A percentile compares a stretch with the other conserved stretches of the same genome.
Conservation (phyloP, 2,888 invertebrate genomes). For the Trissoscelio sp. region DNA sequence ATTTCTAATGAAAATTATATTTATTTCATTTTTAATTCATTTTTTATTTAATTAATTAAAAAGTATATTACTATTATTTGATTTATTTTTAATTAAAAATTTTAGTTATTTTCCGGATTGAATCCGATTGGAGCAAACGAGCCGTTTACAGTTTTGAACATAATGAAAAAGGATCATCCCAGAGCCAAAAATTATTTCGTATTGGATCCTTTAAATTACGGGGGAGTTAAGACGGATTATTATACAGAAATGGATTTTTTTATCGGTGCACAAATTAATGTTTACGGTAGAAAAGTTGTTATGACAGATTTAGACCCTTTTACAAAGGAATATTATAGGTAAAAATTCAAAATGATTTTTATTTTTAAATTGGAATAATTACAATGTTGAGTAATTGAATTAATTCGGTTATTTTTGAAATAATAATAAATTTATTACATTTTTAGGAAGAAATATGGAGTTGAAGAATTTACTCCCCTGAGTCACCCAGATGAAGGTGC, state of each 20-base stretch:
- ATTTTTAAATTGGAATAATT: too few species aligned
- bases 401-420: too few species aligned
- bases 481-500: constrained; percentile 83
- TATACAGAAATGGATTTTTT: constrained; percentile 90
- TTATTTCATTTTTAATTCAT: too few species aligned
- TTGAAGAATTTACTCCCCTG: constrained; percentile 88
- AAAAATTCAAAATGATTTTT: too few species aligned
- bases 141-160: constrained; percentile 86
- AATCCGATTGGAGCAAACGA: constrained; percentile 83
- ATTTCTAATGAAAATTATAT: too few species aligned
- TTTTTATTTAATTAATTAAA: too few species aligned
- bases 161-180: constrained; percentile 85
- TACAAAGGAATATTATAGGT: constrained; percentile 92
- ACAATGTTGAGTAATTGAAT: too few species aligned
- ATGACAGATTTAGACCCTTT: constrained; percentile 93
- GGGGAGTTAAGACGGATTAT: constrained; percentile 83
- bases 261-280: constrained; percentile 92
- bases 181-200: constrained; percentile 84
- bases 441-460: constrained; percentile 78
- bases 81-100: background rate
- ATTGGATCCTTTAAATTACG: constrained; percentile 85
- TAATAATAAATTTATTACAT: too few species aligned
- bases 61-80: too few species aligned
- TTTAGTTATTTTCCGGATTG: constrained; percentile 73
- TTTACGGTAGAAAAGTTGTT: constrained; percentile 91